A percentile compares a stretch with the other conserved stretches of the same genome.
These are phyloP conservation scores for Entelurus aequoreus DNA, from an alignment of 2,113 vertebrate species.

Conservation along the genomic window DNA sequence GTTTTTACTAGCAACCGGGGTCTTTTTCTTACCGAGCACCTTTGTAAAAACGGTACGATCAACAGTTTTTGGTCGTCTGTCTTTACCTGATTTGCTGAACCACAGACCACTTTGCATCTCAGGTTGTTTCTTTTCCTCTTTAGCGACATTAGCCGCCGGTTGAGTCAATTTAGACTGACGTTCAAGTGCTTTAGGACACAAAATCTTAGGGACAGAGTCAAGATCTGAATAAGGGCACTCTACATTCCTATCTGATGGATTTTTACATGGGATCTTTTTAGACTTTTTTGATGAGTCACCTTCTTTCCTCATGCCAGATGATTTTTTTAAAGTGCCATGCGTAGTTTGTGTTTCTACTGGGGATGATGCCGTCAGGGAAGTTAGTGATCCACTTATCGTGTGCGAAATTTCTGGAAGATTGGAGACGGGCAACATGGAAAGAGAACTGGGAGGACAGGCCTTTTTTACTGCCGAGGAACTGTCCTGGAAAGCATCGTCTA, in stretches of 20 bases:
- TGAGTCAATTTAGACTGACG: slow-evolving; percentile 41
- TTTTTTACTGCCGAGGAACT: slow-evolving; percentile 27
- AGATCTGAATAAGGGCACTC: slow-evolving; percentile 72
- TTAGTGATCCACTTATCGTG: slow-evolving; percentile 49
- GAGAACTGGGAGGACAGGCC: slow-evolving; percentile 13
- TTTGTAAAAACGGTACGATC: slow-evolving; percentile 63
- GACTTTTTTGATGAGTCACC: slow-evolving; percentile 42
- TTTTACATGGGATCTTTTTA: slow-evolving; percentile 30
- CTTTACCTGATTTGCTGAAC: slow-evolving; percentile 72
- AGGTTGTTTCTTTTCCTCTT: slow-evolving; percentile 62
- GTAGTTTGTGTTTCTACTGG: slow-evolving; percentile 32
- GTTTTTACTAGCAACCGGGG: slow-evolving; percentile 43
- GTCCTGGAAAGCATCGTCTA: slow-evolving; percentile 28
- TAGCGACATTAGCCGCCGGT: slow-evolving; percentile 26
- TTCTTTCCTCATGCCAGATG: slow-evolving; percentile 58
- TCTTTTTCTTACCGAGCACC: slow-evolving; percentile 64
- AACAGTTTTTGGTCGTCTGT: slow-evolving; percentile 63
- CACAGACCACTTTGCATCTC: slow-evolving; percentile 68
- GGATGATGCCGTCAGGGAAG: slow-evolving; percentile 12
- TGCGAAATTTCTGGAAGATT: slow-evolving; percentile 26
- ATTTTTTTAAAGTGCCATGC: slow-evolving; percentile 56
- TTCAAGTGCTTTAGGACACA: slow-evolving; percentile 70
- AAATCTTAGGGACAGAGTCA: slow-evolving; percentile 72
- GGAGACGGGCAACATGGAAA: slow-evolving; percentile 14
- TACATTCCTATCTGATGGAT: slow-evolving; percentile 25